Conservation (phyloP, 2,113 vertebrate species). For the Anhinga rufa region DNA sequence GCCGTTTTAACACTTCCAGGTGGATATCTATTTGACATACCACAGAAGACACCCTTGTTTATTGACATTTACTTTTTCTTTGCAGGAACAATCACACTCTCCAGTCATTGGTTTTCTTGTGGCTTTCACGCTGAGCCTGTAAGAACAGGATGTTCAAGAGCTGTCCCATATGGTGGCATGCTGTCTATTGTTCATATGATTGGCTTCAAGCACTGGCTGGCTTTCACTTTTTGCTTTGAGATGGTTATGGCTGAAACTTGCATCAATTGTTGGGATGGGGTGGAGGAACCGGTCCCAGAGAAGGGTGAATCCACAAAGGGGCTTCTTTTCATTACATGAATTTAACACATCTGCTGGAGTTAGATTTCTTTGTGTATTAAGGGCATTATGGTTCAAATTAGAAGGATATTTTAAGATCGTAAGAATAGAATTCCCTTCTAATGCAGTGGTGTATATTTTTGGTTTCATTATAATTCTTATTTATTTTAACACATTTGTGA, state of each 20-base stretch:
- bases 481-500: slow-evolving; percentile 38
- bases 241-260: slow-evolving; percentile 26
- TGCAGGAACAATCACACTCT: neutral
- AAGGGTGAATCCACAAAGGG: neutral
- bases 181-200: slow-evolving; percentile 26
- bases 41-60: slow-evolving; percentile 11
- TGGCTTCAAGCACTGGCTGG: slow-evolving; percentile 20
- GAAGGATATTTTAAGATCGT: slow-evolving; percentile 66
- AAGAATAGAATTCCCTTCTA: slow-evolving; percentile 62
- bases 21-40: neutral
- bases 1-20: neutral
- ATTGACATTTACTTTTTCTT: slow-evolving; percentile 8
- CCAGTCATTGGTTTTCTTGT: neutral
- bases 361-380: slow-evolving; percentile 61
- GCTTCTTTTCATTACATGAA: slow-evolving; percentile 51
- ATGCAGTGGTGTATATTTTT: slow-evolving; percentile 37
- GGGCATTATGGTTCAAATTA: slow-evolving; percentile 69
- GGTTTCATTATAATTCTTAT: slow-evolving; percentile 43
- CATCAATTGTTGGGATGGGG: neutral
- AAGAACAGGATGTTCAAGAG: slow-evolving; percentile 13
- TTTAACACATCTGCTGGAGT: slow-evolving; percentile 58
- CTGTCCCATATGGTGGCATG: neutral
- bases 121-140: slow-evolving; percentile 1
- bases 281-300: neutral
- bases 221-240: slow-evolving; percentile 57